A percentile compares a stretch with the other conserved stretches of the same genome.
Evolutionary conservation across 2,797 vertebrate genomes (phyloP).

Genomic region (Myripristis murdjan): DNA sequence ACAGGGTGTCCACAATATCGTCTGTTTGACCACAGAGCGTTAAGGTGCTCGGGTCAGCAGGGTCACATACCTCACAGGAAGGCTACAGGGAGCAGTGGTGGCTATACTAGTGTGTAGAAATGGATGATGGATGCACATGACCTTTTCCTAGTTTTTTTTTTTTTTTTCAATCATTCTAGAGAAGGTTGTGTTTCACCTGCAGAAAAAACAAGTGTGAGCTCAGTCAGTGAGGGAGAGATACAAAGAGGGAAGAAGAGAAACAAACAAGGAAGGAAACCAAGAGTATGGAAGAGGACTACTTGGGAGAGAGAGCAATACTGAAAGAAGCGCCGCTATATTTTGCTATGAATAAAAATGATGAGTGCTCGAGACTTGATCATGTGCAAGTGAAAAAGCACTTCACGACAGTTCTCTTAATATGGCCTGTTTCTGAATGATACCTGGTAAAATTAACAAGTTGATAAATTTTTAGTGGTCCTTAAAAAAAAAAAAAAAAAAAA

Average conservation of each 20-base stretch:
- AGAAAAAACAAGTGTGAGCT: constrained; percentile 18
- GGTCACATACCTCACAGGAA: constrained; percentile 17
- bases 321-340: too few species aligned
- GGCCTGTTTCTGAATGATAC: too few species aligned
- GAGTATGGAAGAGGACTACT: not conserved
- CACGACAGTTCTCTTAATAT: not conserved
- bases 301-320: not conserved
- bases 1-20: not conserved
- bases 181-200: constrained; percentile 13
- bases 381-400: too few species aligned
- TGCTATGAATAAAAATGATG: too few species aligned
- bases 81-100: too few species aligned
- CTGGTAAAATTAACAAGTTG: too few species aligned
- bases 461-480: too few species aligned
- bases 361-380: too few species aligned
- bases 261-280: not conserved
- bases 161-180: constrained; percentile 21
- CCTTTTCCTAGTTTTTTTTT: constrained; percentile 24
- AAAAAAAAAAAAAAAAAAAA: too few species aligned
- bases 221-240: not conserved
- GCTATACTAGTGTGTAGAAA: not conserved
- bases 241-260: not conserved
- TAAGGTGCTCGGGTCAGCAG: constrained; percentile 7
- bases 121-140: constrained; percentile 24
- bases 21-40: constrained; percentile 7